A percentile compares a stretch with the other conserved stretches of the same genome.
These are phyloP conservation scores for Pandemis heparana DNA, from an alignment of 2,888 invertebrate genomes.

Conservation along the genomic window DNA sequence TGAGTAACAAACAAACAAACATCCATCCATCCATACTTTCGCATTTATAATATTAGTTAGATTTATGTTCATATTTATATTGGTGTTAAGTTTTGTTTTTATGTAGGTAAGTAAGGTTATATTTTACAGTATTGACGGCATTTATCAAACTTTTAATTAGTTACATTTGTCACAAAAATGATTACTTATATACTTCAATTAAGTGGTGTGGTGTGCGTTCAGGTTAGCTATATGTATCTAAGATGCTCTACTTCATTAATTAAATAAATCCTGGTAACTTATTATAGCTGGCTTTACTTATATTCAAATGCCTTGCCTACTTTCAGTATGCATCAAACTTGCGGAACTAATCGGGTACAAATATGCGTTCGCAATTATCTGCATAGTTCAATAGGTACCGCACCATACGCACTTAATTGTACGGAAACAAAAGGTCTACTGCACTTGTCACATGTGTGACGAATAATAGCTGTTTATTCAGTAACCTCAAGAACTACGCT, in stretches of 20 bases:
- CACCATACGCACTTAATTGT: constrained; percentile 3
- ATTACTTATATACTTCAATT: too few species aligned
- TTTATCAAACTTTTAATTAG: too few species aligned
- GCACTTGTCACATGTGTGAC: neutral
- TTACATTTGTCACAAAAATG: too few species aligned
- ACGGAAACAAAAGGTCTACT: constrained; percentile 8
- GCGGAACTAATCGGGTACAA: constrained; percentile 51
- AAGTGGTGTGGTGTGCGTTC: too few species aligned
- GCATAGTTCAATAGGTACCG: constrained; percentile 37
- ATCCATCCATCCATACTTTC: too few species aligned
- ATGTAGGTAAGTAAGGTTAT: too few species aligned
- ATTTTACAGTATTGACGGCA: too few species aligned
- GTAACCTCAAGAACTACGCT: neutral
- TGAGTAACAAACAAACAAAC: too few species aligned
- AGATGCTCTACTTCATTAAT: neutral
- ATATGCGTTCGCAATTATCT: constrained; percentile 49
- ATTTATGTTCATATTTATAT: too few species aligned
- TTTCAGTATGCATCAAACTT: constrained; percentile 48
- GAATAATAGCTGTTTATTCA: neutral
- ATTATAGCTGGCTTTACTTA: constrained; percentile 26
- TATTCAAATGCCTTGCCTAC: constrained; percentile 32
- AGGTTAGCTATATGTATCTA: neutral
- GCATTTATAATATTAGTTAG: too few species aligned
- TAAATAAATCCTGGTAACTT: neutral
- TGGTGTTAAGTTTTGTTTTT: too few species aligned